Conservation (phyloP, 2,113 vertebrate genomes). For the Rissa tridactyla region DNA sequence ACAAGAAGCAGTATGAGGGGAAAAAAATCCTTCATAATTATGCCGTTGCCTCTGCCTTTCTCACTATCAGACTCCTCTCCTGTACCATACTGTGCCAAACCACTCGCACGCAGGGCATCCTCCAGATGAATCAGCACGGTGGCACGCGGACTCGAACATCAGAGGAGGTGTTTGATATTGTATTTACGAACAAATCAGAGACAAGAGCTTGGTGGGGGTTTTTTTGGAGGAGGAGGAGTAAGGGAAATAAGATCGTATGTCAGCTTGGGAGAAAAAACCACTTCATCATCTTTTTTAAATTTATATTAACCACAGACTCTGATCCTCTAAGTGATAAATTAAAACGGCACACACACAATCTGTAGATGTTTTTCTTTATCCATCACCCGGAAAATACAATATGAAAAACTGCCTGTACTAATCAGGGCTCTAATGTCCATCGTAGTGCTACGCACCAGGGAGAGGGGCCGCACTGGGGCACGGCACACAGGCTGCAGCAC, state of each 20-base stretch:
- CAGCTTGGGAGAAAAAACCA: neutral
- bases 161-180: neutral
- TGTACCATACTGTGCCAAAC: neutral
- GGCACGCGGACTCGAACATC: neutral
- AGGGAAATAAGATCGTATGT: neutral
- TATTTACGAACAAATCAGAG: conserved; percentile 29
- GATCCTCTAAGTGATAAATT: conserved; percentile 2
- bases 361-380: neutral
- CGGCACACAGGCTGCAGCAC: rapidly evolving
- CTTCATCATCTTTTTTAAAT: neutral
- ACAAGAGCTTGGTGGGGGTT: neutral
- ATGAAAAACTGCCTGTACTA: neutral
- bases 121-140: neutral
- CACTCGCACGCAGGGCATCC: neutral
- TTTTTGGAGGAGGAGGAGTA: neutral
- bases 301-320: neutral
- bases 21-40: conserved; percentile 42
- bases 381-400: neutral
- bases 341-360: neutral
- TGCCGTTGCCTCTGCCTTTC: neutral
- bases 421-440: neutral
- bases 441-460: rapidly evolving
- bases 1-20: neutral
- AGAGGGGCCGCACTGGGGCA: neutral
- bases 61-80: neutral